Base-by-base conservation (phyloP, 2,888 invertebrate genomes). In the Scaptomyza cyrtandrae region DNA sequence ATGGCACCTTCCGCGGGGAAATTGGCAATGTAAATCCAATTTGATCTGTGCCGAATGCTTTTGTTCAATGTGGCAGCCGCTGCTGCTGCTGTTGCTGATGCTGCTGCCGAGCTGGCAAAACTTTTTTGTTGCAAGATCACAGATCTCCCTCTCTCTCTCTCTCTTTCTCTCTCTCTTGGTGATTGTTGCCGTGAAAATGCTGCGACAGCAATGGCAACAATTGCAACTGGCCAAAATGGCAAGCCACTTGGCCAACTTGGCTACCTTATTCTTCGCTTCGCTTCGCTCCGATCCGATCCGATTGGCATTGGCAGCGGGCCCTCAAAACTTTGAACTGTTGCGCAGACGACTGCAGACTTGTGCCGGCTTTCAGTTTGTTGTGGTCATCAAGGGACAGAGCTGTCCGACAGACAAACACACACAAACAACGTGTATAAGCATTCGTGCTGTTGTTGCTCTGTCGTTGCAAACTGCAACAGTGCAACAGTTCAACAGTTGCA, bases 321-420 rank as follows among this genome's bases (percentile, higher is more conserved):
- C 88, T 88, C 87, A 86, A 89, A 86, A 88, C 89, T 90, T 83
- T 89, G 85, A 89, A 88, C 89, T 86, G 89, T 75, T 70, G 75
- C 81, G 84, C 75, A 77, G 81, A 72, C 87, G 91, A 91, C 91
- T 89, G 80, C 78, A 63, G 80, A 89, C 91, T 91, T 91, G 90
- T 90, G 90, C 91, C 90, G 90, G 71, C 91, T 89, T 90, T 90
- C 89, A 90, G 88, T 86, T 88, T 74, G 80, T 73, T 73, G 73
- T 72, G 78, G 72, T 80, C 89, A 83, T 83, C 83, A 89, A 85
- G 50, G 79, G 75, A 87, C 86, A 58, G 68, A 70, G 55, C 45
- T 27, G 48, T 41, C 16, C 10, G 52, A 62, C 64, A 48, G 74
- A 63, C 44, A 19, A 44, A 50, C 50, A 14, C 43, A 54, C 57